Evolutionary conservation across 2,797 vertebrate genomes (phyloP).

Genomic region (Falco peregrinus): DNA sequence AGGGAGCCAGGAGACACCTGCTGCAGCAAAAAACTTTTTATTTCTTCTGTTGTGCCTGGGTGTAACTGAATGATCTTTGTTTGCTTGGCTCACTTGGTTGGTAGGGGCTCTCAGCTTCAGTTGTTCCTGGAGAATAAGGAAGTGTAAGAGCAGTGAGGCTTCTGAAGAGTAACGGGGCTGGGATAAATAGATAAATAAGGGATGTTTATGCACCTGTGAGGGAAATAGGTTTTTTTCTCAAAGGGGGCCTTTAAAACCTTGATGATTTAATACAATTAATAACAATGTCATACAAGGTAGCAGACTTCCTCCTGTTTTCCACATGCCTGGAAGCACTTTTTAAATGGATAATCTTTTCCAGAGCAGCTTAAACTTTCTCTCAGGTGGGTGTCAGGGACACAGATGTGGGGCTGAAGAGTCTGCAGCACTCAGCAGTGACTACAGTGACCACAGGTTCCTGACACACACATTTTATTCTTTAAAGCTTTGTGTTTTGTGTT

Average conservation of each 20-base stretch:
- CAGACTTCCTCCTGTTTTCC: not conserved
- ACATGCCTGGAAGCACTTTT: not conserved
- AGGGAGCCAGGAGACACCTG: not conserved
- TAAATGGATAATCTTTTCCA: not conserved
- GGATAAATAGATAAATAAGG: not conserved
- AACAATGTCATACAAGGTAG: not conserved
- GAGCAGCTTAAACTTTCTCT: not conserved
- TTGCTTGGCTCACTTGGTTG: not conserved
- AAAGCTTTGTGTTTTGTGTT: not conserved
- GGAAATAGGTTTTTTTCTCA: not conserved
- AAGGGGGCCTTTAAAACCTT: not conserved
- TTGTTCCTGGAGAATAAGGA: not conserved
- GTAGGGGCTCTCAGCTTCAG: not conserved
- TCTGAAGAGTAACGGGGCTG: not conserved
- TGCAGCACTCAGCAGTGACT: not conserved
- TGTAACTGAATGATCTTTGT: not conserved
- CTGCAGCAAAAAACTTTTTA: not conserved
- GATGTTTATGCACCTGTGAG: not conserved
- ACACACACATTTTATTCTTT: not conserved
- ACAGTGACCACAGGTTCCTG: not conserved
- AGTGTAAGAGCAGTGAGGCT: not conserved
- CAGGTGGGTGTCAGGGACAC: not conserved
- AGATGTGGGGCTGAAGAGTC: not conserved
- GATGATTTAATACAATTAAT: not conserved
- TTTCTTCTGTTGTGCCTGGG: not conserved